These are phyloP conservation scores for Phenacoccus solenopsis DNA, from an alignment of 1,140 invertebrate species.

Conservation along the genomic window DNA sequence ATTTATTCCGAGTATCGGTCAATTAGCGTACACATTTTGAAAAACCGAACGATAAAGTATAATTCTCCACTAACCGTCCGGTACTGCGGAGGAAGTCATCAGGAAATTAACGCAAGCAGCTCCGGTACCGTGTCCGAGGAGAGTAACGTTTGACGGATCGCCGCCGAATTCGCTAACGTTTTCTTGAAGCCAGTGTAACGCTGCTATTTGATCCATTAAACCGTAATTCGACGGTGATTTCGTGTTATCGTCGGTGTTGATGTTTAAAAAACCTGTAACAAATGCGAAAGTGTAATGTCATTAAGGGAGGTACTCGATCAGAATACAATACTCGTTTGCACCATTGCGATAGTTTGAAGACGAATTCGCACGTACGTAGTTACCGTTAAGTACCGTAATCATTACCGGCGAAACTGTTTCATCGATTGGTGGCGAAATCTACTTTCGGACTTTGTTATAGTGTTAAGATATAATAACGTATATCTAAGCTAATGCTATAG, in stretches of 20 bases:
- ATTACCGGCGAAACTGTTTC: too few relatives aligned
- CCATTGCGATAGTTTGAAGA: too few relatives aligned
- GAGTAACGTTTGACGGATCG: conserved; percentile 64
- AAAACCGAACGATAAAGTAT: too few relatives aligned
- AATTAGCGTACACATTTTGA: not conserved
- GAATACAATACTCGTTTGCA: too few relatives aligned
- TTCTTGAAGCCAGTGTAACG: conserved; percentile 73
- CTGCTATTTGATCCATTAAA: conserved; percentile 73
- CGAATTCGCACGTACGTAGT: too few relatives aligned
- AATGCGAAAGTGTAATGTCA: too few relatives aligned
- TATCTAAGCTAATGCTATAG: too few relatives aligned
- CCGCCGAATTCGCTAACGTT: conserved; percentile 76
- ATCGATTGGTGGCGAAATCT: too few relatives aligned
- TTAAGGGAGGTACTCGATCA: too few relatives aligned
- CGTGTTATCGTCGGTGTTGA: conserved; percentile 59
- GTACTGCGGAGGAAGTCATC: conserved; percentile 58
- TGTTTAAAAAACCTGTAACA: conserved; percentile 61
- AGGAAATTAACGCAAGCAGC: conserved; percentile 81
- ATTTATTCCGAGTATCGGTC: not conserved
- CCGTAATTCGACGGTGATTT: conserved; percentile 72
- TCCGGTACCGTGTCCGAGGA: conserved; percentile 90
- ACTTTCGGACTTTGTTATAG: too few relatives aligned
- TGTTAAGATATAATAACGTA: too few relatives aligned
- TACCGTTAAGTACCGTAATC: too few relatives aligned
- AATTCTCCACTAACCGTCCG: not conserved